Base-by-base conservation (phyloP, 2,797 vertebrate genomes). In the Sphenopsis melanotis region DNA sequence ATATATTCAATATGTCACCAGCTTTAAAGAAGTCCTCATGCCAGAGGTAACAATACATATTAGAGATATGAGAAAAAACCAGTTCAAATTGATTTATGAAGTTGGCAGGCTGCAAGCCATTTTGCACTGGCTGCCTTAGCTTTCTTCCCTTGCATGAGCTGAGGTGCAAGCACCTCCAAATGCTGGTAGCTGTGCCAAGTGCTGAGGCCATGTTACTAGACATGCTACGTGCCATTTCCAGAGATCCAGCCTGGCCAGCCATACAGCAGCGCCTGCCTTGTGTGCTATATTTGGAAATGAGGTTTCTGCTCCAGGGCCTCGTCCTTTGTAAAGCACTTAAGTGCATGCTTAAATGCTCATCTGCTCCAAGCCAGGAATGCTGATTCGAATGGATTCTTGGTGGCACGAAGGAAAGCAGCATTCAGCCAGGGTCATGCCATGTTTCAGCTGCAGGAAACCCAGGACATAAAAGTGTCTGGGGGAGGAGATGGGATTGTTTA, bases 321-420 rank as follows among this genome's bases (percentile, higher is more conserved):
- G 0, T 93, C 85, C 91, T 69, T 60, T 47, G 52, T 77, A 70
- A 94, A 94, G 65, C 87, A 87, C 93, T 95, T 95, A 97, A 97
- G 81, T 95, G 87, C 79, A 94, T 94, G 94, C 87, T 93, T 97
- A 96, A 96, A 93, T 90, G 86, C 81, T 95, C 69, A 70, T 92
- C 90, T 94, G 82, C 82, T 96, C 39, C 1, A 0, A 95, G 76
- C 83, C 74, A 82, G 80, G 83, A 94, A 91, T 77, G 72, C 52
- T 72, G 87, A 90, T 89, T 82, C 0, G 4, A 52, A 10, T 11
- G 2, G 5, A 81, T 93, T 79, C 83, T 86, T 88, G 72, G 65
- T 93, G 79, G 76, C 49, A 83, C 0, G 0, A 74, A 84, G 32
- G 53, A 34, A 95, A 86, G 52, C 9, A 34, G 18, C 1, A 5